Evolutionary conservation across 2,113 vertebrate genomes (phyloP).

Genomic region (Noctilio leporinus): DNA sequence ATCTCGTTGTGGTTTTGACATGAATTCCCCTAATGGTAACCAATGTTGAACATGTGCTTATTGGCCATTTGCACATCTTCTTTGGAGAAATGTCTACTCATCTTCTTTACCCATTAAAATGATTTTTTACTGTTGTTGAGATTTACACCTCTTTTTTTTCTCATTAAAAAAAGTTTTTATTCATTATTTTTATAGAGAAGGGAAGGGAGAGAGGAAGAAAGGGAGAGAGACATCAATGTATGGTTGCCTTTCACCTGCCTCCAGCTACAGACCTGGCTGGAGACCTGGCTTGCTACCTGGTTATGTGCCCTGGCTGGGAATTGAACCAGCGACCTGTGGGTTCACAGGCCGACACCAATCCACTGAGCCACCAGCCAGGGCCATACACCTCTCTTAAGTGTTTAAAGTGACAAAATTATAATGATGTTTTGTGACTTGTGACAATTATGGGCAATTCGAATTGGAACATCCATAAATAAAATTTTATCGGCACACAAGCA

Average conservation of each 20-base stretch:
- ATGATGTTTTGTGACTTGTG: not conserved
- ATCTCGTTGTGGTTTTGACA: not conserved
- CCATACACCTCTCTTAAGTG: not conserved
- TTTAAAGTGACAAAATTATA: not conserved
- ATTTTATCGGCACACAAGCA: not conserved
- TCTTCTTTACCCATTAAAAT: not conserved
- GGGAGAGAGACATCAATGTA: no score
- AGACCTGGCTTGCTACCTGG: no score
- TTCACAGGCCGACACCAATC: no score
- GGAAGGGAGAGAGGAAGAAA: no score
- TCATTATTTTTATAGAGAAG: no score
- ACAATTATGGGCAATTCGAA: not conserved
- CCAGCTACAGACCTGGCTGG: no score
- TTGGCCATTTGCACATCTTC: not conserved
- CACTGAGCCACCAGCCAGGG: no score
- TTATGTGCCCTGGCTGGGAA: no score
- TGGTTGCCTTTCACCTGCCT: no score
- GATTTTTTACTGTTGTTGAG: not conserved
- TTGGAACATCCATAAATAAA: not conserved
- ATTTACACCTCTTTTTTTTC: not conserved
- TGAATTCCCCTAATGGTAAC: not conserved
- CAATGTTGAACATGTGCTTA: not conserved
- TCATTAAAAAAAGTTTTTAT: no score
- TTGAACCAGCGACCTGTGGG: no score
- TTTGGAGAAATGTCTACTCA: not conserved